Conservation (phyloP, 2,888 invertebrate species). For the Alloplasta piceator region DNA sequence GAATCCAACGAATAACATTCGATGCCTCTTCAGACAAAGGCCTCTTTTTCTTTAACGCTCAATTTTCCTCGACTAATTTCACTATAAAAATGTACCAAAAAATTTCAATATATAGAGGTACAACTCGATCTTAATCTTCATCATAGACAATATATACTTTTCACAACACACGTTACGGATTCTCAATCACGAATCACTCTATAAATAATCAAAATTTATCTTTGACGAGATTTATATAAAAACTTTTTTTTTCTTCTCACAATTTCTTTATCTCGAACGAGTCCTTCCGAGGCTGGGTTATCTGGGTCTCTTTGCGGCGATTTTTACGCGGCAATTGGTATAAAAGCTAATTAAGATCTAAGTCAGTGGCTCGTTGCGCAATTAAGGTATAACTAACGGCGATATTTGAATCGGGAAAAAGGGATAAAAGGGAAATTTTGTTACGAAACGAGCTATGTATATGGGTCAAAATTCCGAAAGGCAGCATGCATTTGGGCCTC, state of each 20-base stretch:
- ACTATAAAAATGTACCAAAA: not conserved
- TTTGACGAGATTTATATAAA: constrained; percentile 68
- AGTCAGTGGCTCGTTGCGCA: constrained; percentile 50
- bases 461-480: too few relatives aligned
- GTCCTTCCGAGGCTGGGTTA: constrained; percentile 76
- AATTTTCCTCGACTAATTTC: constrained; percentile 2
- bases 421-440: constrained; percentile 2
- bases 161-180: constrained; percentile 39
- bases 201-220: constrained; percentile 57
- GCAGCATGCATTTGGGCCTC: too few relatives aligned
- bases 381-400: constrained; percentile 62
- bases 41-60: not conserved
- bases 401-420: constrained; percentile 20
- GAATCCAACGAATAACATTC: not conserved
- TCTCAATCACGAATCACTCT: constrained; percentile 32
- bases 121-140: constrained; percentile 67
- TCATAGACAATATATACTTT: constrained; percentile 75
- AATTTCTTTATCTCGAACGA: constrained; percentile 64
- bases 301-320: constrained; percentile 66
- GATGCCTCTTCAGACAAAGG: constrained; percentile 19
- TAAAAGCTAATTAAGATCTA: constrained; percentile 35
- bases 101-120: too few relatives aligned
- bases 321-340: constrained; percentile 4
- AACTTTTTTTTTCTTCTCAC: constrained; percentile 1
- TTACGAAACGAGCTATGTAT: constrained; percentile 32